These are phyloP conservation scores for Falcunculus frontatus DNA, from an alignment of 2,113 vertebrate species.

Conservation along the genomic window DNA sequence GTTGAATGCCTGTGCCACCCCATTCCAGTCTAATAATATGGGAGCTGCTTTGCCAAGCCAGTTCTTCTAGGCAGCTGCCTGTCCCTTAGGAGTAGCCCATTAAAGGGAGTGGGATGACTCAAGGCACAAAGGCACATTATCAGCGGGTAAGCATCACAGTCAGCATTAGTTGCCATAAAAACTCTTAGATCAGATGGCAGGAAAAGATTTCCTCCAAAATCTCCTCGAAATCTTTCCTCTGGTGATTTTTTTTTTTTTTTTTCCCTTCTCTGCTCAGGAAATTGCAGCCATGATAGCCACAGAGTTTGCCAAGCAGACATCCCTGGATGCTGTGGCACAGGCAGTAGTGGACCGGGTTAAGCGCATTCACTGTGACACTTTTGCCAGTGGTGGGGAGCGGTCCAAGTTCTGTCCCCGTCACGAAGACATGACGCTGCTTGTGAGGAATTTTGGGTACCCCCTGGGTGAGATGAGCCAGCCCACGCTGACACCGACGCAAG, in stretches of 20 bases:
- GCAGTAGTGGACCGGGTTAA: constrained; percentile 93
- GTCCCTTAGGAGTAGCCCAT: neutral
- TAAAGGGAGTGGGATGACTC: neutral
- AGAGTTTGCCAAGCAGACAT: constrained; percentile 90
- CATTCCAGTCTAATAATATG: neutral
- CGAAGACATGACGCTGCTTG: constrained; percentile 95
- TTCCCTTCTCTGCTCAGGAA: constrained; percentile 70
- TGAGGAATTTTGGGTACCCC: constrained; percentile 90
- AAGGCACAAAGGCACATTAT: neutral
- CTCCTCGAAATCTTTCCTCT: neutral
- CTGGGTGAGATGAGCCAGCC: constrained; percentile 83
- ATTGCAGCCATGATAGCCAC: constrained; percentile 97
- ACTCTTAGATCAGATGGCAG: neutral
- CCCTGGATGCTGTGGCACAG: constrained; percentile 88
- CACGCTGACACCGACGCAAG: constrained; percentile 81
- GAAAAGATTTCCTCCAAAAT: neutral
- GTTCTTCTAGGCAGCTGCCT: neutral
- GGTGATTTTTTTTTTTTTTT: neutral
- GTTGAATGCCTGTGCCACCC: neutral
- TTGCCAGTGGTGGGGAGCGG: constrained; percentile 86
- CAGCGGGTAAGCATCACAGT: neutral
- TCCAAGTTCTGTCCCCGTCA: constrained; percentile 86
- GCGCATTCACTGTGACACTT: constrained; percentile 90
- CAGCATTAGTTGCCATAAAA: neutral
- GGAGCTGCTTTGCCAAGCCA: neutral